Evolutionary conservation across 2,888 invertebrate genomes (phyloP), one percentile per base, ranked within the genome.

Genomic region (Melanostoma mellinum): DNA sequence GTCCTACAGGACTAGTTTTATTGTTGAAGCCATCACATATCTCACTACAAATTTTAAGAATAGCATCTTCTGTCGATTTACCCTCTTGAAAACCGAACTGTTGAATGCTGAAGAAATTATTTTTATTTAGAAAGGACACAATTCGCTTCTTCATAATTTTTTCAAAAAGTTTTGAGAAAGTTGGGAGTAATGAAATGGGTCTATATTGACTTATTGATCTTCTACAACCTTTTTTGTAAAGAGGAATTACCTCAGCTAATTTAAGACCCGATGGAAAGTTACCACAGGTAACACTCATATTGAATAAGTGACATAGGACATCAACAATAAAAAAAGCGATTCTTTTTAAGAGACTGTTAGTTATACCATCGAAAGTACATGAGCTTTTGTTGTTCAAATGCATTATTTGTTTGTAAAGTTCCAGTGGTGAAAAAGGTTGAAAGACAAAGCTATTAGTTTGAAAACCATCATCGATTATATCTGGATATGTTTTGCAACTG

Each of bases 381-480:
- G 65, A 67, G 3, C 3, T n/a, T 3, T 65, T 65, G 6, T 52
- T 65, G n/a, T 65, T 30, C 5, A 67, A 38, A 8, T 30, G 6
- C 48, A 65, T 52, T 40, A 63, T 50, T 10, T 10, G 46, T 8
- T 35, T 10, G 10, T 35, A 48, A 33, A 48, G n/a, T 60, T 60
- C 46, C n/a, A n/a, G 30, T 46, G 63, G 38, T 63, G 36, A 48
- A 10, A 53, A 53, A 4, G 9, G 58, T 42, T 42, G 4, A 44
- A 38, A 44, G 30, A 63, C 20, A n/a, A 48, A n/a, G 48, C 61
- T 50, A 20, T 63, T 50, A 8, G 6, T 36, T 68, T 46, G 67
- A 33, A 10, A 52, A 33, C 42, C 33, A 8, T 48, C 48, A 30
- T 48, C 48, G 2, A 30, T 3, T n/a, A 65, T 9, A 65, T 6